Evolutionary conservation across 2,113 vertebrate species (phyloP), one percentile per base, ranked within the genome.

Genomic region (Hymenochirus boettgeri): DNA sequence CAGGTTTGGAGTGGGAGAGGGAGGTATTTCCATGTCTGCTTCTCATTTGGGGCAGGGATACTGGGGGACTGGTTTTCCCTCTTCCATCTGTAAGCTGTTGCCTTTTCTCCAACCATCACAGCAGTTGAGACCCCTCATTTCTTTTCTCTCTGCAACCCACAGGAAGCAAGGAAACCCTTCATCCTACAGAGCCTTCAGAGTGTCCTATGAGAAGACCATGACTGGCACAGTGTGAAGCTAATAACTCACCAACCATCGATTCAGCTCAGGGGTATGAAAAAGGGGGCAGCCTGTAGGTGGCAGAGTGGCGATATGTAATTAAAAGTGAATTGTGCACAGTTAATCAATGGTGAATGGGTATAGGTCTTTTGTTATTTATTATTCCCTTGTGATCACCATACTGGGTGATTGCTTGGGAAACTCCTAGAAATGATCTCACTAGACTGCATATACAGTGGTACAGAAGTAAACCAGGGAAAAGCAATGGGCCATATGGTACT

Each of bases 241-340:
- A 69, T 57, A 52, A 52, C 24, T 60, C 42, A 60, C 25, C 56
- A 27, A 26, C 56, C 51, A 42, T 69, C 48, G 27, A 42, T 60
- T 58, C 65, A 60, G 56, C 57, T 59, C 65, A 60, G 65, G 64
- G 65, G 65, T 69, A 69, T 59, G 65, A 10, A 23, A 18, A 8
- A 12, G 25, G 21, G 21, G 2, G 13, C 13, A 53, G 24, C 15
- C 7, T 13, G 52, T 24, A 7, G 24, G 24, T 15, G 26, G 11
- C 11, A 21, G 4, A 22, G 3, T 5, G 46, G 46, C 46, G n/a
- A n/a, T n/a, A n/a, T n/a, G n/a, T n/a, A n/a, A n/a, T n/a, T n/a
- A n/a, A n/a, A n/a, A n/a, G n/a, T n/a, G n/a, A n/a, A n/a, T n/a
- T n/a, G n/a, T n/a, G n/a, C n/a, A n/a, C n/a, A n/a, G n/a, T n/a